These are phyloP conservation scores for Auanema sp. DNA, from an alignment of 2,888 invertebrate genomes.

Conservation along the genomic window DNA sequence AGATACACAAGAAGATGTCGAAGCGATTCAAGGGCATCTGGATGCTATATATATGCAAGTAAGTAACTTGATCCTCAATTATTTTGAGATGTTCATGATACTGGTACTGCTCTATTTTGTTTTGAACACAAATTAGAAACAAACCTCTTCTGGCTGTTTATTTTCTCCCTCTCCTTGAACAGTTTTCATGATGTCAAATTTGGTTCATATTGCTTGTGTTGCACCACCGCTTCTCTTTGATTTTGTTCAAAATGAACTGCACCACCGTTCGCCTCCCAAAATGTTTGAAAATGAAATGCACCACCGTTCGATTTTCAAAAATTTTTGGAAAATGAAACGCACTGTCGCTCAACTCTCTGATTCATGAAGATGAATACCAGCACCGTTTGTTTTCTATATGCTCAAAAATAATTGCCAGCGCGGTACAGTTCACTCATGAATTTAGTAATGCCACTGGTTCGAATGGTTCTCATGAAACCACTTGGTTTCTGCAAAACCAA, in stretches of 20 bases:
- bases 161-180: too few species aligned
- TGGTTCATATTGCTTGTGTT: not conserved
- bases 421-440: too few species aligned
- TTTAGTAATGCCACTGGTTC: too few species aligned
- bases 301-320: not conserved
- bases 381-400: too few species aligned
- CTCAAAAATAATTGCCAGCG: too few species aligned
- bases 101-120: too few species aligned
- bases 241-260: not conserved
- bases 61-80: too few species aligned
- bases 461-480: too few species aligned
- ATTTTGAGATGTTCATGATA: too few species aligned
- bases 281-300: not conserved
- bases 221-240: not conserved
- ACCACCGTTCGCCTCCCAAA: not conserved
- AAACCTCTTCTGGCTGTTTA: too few species aligned
- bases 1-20: slow-evolving; percentile 12
- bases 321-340: not conserved
- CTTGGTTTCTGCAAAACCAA: too few species aligned
- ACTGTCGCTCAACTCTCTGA: not conserved
- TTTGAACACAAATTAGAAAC: too few species aligned
- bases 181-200: not conserved
- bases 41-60: slow-evolving; percentile 23
- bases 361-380: not conserved
- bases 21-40: slow-evolving; percentile 11